These are phyloP conservation scores for Nematostella vectensis DNA, from an alignment of 92 coral and sea anemone genomes.

Conservation along the genomic window DNA sequence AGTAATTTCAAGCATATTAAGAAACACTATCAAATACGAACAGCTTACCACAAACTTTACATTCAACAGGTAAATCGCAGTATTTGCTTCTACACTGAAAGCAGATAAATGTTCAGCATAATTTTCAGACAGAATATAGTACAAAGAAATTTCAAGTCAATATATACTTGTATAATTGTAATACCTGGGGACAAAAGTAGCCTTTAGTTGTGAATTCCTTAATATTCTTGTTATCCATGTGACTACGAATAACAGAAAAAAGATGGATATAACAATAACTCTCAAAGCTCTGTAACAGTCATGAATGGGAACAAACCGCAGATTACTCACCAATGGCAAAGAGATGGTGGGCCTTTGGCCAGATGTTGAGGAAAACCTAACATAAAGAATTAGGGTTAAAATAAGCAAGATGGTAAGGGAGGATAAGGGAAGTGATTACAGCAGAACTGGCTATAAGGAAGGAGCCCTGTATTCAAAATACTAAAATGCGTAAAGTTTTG, in stretches of 20 bases:
- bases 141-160: neutral
- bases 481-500: no score
- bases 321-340: conserved; percentile 89
- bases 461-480: no score
- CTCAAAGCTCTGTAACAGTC: no score
- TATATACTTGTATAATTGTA: neutral
- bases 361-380: conserved; percentile 95
- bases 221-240: conserved; percentile 53
- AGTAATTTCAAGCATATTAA: no score
- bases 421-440: no score
- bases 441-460: no score
- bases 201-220: conserved; percentile 71
- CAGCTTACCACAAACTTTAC: conserved; percentile 98
- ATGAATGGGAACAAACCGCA: no score
- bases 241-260: no score
- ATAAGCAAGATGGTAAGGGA: no score
- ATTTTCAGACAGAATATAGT: neutral
- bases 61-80: conserved; percentile 92
- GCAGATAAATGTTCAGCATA: neutral
- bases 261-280: no score
- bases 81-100: conserved; percentile 95
- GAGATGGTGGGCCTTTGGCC: conserved; percentile 90
- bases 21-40: no score
- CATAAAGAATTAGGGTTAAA: neutral
- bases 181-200: conserved; percentile 95